Base-by-base conservation (phyloP, 1,140 invertebrate genomes). In the Tetragnatha versicolor region DNA sequence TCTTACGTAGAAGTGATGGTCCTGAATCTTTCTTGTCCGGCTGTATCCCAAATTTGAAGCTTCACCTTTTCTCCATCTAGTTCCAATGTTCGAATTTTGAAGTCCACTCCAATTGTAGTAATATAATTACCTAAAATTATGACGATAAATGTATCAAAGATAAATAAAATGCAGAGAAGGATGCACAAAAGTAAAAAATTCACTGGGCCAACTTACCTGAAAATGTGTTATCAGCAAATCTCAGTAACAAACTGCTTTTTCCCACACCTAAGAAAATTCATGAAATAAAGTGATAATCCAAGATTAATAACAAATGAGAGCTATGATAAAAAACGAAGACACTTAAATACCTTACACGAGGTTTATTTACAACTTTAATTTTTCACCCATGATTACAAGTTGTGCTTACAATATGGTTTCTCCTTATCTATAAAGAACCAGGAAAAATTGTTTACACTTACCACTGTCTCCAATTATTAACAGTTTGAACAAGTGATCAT, bases 91-190 rank as follows among this genome's bases (percentile, higher is more conserved):
- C 97, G 90, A 84, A 99, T 99, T 90, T 99, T 99, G 87, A 99
- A 99, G 89, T 99, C 98, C 39, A 99, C 98, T 70, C 98, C 98
- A 87, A 99, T 99, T 31, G 98, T 99, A 37, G 97, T 99, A 85
- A 99, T 99, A 84, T 99, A 99, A 89, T 93, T 98, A 80, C 96
- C 95, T 84, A 94, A 60, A 58, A 65, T 45, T 37, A 31, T 35
- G 17, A 20, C 4, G 99, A 87, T 99, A 95, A 66, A n/a, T 14
- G 25, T 2, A n/a, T 5, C 10, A 47, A 10, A 22, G 89, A 85
- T 35, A 33, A 31, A n/a, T 35, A 17, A 10, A 45, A 47, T 10
- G 20, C 0, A 0, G 5, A 47, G 7, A 25, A 55, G 1, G 12
- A 55, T 55, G 12, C 25, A 20, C 2, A 53, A 55, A 20, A 20